Conservation (phyloP, 2,113 vertebrate genomes). For the Galeopterus variegatus region DNA sequence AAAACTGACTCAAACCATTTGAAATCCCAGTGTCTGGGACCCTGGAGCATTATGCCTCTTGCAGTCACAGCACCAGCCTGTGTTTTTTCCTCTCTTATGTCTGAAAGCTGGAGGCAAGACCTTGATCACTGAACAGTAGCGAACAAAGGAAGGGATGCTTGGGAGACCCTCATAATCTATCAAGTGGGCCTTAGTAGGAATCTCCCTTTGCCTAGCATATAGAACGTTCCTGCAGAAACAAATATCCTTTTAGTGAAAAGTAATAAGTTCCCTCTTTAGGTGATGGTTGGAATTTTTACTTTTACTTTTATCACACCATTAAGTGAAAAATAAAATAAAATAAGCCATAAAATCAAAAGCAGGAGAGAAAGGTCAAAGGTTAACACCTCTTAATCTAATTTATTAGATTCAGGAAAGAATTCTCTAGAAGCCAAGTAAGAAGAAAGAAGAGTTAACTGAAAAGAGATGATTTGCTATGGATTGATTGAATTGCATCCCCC, state of each 20-base stretch:
- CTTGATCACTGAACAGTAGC: neutral
- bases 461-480: neutral
- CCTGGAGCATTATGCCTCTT: neutral
- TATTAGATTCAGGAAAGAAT: neutral
- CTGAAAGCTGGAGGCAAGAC: neutral
- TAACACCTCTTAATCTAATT: neutral
- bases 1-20: neutral
- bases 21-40: neutral
- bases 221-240: neutral
- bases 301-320: neutral
- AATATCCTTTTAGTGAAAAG: neutral
- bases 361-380: neutral
- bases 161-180: neutral
- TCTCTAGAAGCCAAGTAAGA: neutral
- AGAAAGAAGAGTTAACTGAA: neutral
- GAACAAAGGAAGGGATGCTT: neutral
- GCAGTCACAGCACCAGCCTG: neutral
- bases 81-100: neutral
- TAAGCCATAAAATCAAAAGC: neutral
- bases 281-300: slow-evolving; percentile 11
- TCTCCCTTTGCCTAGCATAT: neutral
- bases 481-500: too few species aligned
- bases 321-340: neutral
- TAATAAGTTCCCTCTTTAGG: neutral
- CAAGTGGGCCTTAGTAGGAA: neutral